Base-by-base conservation (phyloP, 2,797 vertebrate species). In the Girardinus metallicus region DNA sequence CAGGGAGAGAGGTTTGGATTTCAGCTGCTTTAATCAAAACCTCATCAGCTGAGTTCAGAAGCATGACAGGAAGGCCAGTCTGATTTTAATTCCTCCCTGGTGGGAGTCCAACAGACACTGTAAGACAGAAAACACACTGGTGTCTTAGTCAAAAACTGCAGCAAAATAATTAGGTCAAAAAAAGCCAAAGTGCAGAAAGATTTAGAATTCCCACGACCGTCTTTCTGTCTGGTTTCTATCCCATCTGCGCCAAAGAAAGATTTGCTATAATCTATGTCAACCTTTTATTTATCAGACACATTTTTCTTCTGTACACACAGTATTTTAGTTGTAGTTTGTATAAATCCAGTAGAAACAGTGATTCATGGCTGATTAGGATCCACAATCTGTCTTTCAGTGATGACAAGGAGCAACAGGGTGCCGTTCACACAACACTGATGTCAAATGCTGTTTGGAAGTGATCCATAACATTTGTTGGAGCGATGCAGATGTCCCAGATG, bases 381-480 rank as follows among this genome's bases (percentile, higher is more conserved):
- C 91, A 91, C 41, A 78, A 80, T 53, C 76, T 80, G 83, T 93
- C 90, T 82, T 78, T 93, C 91, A 92, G 70, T 80, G 60, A 70
- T 62, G 74, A 79, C 80, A 6, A 76, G 66, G 49, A 73, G 80
- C 87, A 85, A 85, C 86, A 87, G 73, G 87, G 83, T 85, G 85
- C 60, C 80, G 83, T 83, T 91, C 85, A 85, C 89, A 83, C 83
- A 74, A 44, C 74, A 21, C 43, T 70, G 12, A 86, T 87, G 86
- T 90, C 84, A 85, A 85, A 84, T 71, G 46, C 53, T 68, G 31
- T 86, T 86, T 80, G 75, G 55, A 83, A 47, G 53, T 77, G 74
- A 86, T 88, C 81, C 80, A 26, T 83, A 75, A 87, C 77, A 39
- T 89, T 92, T 86, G 81, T 85, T 84, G 85, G 31, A 47, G 57